Percentiles rank a stretch among this genome's conserved stretches.
Evolutionary conservation across 2,888 invertebrate species (phyloP).

Genomic region (Spialia ferax): DNA sequence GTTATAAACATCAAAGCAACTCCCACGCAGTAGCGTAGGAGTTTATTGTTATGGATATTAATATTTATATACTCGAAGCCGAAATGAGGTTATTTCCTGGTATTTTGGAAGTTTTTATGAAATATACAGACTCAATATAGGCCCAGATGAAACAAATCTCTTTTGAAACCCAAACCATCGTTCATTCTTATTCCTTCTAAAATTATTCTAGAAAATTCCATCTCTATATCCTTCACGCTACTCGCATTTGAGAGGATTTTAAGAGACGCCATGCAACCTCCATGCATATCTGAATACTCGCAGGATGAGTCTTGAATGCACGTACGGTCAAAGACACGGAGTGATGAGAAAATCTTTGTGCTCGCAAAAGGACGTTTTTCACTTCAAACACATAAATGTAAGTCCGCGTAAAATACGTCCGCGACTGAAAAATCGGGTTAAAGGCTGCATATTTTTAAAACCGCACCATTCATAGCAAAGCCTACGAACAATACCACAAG

Average conservation of each 20-base stretch:
- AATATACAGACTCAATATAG: background rate
- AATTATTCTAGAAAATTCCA: background rate
- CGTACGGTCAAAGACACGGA: conserved; percentile 29
- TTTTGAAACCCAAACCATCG: background rate
- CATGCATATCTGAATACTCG: conserved; percentile 35
- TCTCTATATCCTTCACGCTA: background rate
- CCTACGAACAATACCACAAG: background rate
- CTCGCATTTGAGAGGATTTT: conserved; percentile 15
- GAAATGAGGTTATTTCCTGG: no score
- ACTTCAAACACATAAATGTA: conserved; percentile 11
- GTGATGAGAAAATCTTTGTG: conserved; percentile 20
- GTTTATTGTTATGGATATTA: no score
- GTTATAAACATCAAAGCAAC: no score
- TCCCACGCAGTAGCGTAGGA: no score
- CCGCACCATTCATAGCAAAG: no score
- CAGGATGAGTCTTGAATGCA: conserved; percentile 34
- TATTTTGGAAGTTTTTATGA: background rate
- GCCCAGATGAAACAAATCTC: background rate
- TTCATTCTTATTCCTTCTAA: background rate
- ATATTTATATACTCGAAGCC: no score
- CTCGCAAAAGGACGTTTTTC: conserved; percentile 10
- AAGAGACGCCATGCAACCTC: conserved; percentile 5
- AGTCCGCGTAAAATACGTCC: background rate
- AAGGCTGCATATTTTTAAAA: no score
- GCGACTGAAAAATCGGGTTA: conserved; percentile 6